Conservation (phyloP, 2,113 vertebrate species). For the Trematomus loennbergii region DNA sequence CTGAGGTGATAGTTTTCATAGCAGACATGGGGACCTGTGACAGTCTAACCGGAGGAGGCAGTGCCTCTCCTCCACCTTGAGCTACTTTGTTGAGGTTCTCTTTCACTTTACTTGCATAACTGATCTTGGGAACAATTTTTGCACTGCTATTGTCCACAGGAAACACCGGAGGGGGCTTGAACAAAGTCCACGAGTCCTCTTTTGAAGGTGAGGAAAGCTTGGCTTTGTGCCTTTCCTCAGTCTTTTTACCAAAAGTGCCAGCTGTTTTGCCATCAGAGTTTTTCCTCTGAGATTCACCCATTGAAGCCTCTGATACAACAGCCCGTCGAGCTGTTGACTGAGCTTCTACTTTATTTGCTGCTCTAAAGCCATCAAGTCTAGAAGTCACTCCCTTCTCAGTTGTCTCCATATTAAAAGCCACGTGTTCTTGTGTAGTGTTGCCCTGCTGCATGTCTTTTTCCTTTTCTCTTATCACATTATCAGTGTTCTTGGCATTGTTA, state of each 20-base stretch:
- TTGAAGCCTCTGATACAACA: constrained; percentile 76
- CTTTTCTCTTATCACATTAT: constrained; percentile 88
- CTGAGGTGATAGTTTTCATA: constrained; percentile 97
- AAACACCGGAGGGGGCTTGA: constrained; percentile 98
- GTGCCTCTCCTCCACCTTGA: constrained; percentile 85
- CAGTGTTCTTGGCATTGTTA: constrained; percentile 90
- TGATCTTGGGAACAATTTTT: constrained; percentile 99
- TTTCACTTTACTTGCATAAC: constrained; percentile 99
- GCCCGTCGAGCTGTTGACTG: constrained; percentile 68
- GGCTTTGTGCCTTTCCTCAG: constrained; percentile 94
- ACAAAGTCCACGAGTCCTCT: constrained; percentile 98
- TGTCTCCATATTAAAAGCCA: constrained; percentile 84
- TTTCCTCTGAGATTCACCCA: constrained; percentile 88
- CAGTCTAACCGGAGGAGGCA: constrained; percentile 88
- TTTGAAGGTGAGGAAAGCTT: constrained; percentile 90
- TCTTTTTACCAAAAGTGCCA: constrained; percentile 89
- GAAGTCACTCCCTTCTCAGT: constrained; percentile 86
- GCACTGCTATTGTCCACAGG: constrained; percentile 99
- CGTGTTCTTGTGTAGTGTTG: constrained; percentile 86
- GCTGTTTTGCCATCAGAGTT: constrained; percentile 90
- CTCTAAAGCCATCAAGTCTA: constrained; percentile 84
- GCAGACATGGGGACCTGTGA: constrained; percentile 99
- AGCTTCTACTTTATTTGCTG: constrained; percentile 87
- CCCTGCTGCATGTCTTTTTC: constrained; percentile 90
- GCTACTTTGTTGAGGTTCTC: constrained; percentile 99